Evolutionary conservation across 2,113 vertebrate genomes (phyloP).

Genomic region (Gulo gulo): DNA sequence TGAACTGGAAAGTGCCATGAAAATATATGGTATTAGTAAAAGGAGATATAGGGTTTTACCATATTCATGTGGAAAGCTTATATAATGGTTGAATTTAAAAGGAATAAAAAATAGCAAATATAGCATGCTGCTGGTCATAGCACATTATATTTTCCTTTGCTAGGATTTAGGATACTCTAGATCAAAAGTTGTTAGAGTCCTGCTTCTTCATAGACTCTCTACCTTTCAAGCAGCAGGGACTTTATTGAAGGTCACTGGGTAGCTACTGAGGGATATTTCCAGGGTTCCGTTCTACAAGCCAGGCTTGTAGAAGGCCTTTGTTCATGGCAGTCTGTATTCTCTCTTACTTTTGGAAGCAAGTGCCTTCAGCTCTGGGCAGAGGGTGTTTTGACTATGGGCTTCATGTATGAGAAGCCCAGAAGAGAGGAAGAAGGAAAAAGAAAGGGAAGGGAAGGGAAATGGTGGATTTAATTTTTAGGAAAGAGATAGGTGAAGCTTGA

Average conservation of each 20-base stretch:
- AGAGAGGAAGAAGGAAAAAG: neutral
- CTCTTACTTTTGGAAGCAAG: neutral
- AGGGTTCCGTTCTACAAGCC: neutral
- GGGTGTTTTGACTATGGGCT: neutral
- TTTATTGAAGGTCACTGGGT: neutral
- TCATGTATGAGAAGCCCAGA: neutral
- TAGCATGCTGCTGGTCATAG: neutral
- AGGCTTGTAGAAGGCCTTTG: neutral
- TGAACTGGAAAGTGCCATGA: neutral
- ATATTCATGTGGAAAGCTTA: neutral
- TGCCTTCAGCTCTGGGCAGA: neutral
- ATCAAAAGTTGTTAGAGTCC: neutral
- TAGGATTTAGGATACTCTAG: neutral
- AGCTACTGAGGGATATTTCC: neutral
- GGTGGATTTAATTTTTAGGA: neutral
- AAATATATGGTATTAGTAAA: neutral
- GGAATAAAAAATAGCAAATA: neutral
- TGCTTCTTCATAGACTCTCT: neutral
- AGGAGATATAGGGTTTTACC: neutral
- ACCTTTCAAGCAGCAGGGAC: neutral
- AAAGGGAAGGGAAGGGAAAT: neutral
- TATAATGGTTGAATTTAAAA: neutral
- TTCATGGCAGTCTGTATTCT: neutral
- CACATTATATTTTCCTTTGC: neutral
- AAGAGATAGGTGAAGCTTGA: neutral